Base-by-base conservation (phyloP, 2,113 vertebrate species). In the Thermophis baileyi region DNA sequence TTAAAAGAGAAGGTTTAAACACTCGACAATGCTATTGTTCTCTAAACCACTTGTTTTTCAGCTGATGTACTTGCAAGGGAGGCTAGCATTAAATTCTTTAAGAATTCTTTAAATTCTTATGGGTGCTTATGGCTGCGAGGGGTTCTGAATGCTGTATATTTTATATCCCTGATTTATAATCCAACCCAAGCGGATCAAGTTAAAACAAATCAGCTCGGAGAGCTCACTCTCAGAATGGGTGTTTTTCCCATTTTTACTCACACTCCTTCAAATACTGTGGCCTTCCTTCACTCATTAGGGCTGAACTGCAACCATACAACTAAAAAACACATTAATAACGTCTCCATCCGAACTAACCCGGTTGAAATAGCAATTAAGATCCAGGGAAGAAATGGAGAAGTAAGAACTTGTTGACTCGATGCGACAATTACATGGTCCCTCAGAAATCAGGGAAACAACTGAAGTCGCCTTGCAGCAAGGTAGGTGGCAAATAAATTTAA, bases 11-110 rank as follows among this genome's bases (percentile, higher is more conserved):
- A 92, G 88, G 91, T 93, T 53, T 85, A 53, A 89, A 85, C 60
- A 89, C 69, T 89, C 24, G 53, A 90, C 94, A 94, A 89, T 47
- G 2, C 22, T 8, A 27, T 89, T 0, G 57, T 92, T 90, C 85
- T 93, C 51, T 10, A 91, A 85, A 88, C 88, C 60, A 93, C 55
- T 35, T 51, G 95, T n/a, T 89, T 35, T 89, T 54, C 90, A 35
- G 85, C 4, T 94, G 94, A 81, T 91, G 46, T 53, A 27, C 24
- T 24, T 12, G 0, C 49, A 93, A 51, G 47, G 91, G 60, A 95
- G 35, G 9, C 87, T 90, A 50, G 1, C 89, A 92, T 93, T 55
- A 55, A 25, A 57, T 57, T 57, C 24, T 57, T 57, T 57, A 57
- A 57, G 55, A 10, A 57, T 57, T 27, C 0, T 0, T 85, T 93